Conservation (phyloP, 2,113 vertebrate species). For the Takifugu flavidus region DNA sequence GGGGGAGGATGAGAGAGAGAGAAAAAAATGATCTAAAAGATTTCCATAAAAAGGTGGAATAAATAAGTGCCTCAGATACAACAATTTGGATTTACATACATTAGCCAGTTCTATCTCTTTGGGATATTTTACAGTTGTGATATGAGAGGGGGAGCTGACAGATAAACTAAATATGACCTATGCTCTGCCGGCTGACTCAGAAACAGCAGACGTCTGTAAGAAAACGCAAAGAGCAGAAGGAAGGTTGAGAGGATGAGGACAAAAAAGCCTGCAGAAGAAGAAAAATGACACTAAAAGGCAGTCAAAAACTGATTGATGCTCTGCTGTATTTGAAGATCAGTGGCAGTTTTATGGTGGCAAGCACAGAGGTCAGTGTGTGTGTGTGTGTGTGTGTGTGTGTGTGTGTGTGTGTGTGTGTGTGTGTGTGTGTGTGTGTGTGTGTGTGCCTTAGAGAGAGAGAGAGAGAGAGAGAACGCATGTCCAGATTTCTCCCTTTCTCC, state of each 20-base stretch:
- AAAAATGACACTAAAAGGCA: conserved; percentile 90
- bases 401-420: conserved; percentile 22
- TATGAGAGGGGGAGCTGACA: conserved; percentile 51
- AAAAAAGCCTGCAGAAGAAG: conserved; percentile 57
- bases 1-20: conserved; percentile 49
- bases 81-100: conserved; percentile 76
- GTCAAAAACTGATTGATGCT: conserved; percentile 87
- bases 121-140: conserved; percentile 70
- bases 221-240: conserved; percentile 81
- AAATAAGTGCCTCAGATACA: conserved; percentile 74
- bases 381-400: conserved; percentile 40
- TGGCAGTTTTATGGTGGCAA: conserved; percentile 82
- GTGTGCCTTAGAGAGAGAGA: conserved; percentile 23
- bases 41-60: conserved; percentile 75
- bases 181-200: conserved; percentile 75
- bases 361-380: conserved; percentile 78
- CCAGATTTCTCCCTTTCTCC: conserved; percentile 50
- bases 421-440: conserved; percentile 30
- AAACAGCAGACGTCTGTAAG: conserved; percentile 83
- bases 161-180: conserved; percentile 75
- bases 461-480: conserved; percentile 31
- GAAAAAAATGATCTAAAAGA: conserved; percentile 50
- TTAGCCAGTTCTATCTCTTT: conserved; percentile 72
- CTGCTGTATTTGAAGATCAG: conserved; percentile 90
- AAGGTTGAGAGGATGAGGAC: conserved; percentile 67